Percentiles rank a stretch among this genome's conserved stretches.
Conservation (phyloP, 2,797 vertebrate genomes). For the Muscicapa striata region DNA sequence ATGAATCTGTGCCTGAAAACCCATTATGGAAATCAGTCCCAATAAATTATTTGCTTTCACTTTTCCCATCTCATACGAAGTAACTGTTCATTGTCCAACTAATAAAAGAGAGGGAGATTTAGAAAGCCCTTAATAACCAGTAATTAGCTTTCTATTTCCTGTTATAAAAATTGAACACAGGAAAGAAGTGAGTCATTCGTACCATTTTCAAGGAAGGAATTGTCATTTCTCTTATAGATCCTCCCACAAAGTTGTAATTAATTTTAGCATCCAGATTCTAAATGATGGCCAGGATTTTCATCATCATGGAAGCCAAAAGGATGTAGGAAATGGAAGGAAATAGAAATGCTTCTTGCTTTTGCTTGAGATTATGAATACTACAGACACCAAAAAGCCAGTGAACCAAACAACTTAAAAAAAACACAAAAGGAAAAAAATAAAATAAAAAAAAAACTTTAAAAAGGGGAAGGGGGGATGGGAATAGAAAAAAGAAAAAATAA, state of each 20-base stretch:
- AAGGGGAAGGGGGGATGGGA: no score
- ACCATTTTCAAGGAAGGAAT: slow-evolving; percentile 65
- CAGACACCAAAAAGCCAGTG: neutral
- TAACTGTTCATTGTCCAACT: slow-evolving; percentile 75
- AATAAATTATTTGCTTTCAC: slow-evolving; percentile 82
- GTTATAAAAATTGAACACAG: slow-evolving; percentile 77
- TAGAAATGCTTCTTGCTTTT: slow-evolving; percentile 8
- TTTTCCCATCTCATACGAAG: slow-evolving; percentile 71
- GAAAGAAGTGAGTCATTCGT: slow-evolving; percentile 66
- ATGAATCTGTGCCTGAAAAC: slow-evolving; percentile 62
- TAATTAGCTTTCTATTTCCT: slow-evolving; percentile 82
- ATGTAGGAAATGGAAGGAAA: slow-evolving; percentile 37
- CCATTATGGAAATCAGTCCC: slow-evolving; percentile 73
- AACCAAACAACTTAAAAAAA: fast-evolving
- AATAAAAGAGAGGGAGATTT: slow-evolving; percentile 63
- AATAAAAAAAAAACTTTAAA: no score
- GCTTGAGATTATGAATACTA: slow-evolving; percentile 6
- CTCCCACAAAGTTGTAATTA: slow-evolving; percentile 59
- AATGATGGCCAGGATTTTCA: neutral
- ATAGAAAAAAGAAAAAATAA: neutral
- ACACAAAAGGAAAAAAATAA: fast-evolving
- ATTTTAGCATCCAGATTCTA: slow-evolving; percentile 72
- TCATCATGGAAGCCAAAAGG: slow-evolving; percentile 36
- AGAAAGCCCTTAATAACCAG: slow-evolving; percentile 76
- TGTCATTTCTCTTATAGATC: slow-evolving; percentile 46